phyloP scores from a whole-genome alignment of 2,113 vertebrate genomes.

The Glaucidium brasilianum region DNA sequence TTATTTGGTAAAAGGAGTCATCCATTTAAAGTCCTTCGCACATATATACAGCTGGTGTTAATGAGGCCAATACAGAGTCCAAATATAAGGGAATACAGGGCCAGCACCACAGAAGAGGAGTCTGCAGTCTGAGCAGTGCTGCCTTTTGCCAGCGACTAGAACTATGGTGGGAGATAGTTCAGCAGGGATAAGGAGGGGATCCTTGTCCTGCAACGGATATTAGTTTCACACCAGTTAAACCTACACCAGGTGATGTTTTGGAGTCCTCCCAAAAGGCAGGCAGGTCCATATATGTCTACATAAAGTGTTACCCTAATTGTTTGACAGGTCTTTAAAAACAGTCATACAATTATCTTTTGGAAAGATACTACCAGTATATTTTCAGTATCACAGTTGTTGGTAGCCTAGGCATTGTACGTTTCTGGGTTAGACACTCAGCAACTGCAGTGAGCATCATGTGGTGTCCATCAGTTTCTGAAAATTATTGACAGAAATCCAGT shows the following conservation, averaged over 20 bases:
- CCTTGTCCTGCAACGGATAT: not conserved
- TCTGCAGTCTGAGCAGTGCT: not conserved
- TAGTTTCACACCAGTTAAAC: not conserved
- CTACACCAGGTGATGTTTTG: not conserved
- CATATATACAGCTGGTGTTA: not conserved
- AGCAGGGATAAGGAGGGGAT: not conserved
- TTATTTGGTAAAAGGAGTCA: not conserved
- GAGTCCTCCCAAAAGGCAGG: not conserved
- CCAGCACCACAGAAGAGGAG: no score
- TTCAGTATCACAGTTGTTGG: not conserved
- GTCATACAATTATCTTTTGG: not conserved
- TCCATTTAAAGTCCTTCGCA: not conserved
- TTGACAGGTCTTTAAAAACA: not conserved
- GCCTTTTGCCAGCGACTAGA: not conserved
- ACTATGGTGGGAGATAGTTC: not conserved
- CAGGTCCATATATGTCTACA: accelerated
- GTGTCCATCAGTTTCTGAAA: not conserved
- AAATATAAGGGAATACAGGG: not conserved
- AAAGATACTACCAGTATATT: not conserved
- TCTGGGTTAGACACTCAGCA: not conserved
- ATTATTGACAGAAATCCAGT: not conserved
- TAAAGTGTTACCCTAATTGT: not conserved
- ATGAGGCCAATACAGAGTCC: not conserved
- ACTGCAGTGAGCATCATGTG: not conserved
- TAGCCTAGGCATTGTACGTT: not conserved